Evolutionary conservation across 2,113 vertebrate species (phyloP), one percentile per base, ranked within the genome.

Genomic region (Calyptommatus sinebrachiatus): DNA sequence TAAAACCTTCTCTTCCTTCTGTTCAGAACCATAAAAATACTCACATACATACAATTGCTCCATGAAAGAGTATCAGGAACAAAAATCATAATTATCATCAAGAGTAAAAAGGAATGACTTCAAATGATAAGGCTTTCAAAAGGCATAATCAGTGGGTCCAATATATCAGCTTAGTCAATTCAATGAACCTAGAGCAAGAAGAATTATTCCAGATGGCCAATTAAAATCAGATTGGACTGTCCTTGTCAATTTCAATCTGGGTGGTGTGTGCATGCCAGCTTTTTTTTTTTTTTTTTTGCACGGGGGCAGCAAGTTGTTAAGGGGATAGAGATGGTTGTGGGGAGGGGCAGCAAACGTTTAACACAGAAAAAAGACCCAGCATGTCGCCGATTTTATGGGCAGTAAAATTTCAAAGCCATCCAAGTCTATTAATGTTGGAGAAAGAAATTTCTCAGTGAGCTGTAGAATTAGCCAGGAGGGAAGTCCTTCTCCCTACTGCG

Each of bases 341-440:
- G 63, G 71, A 73, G 84, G 45, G 76, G 73, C 76, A 73, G 86
- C 83, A 83, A 83, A 83, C 71, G 74, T 80, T 94, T 90, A 92
- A 91, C 93, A 41, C 60, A 76, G 78, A 78, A 85, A 85, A 87
- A 87, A 87, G 85, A 88, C 91, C 92, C 94, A 93, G 94, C 92
- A 86, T 91, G 92, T 94, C 88, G 93, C 94, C 95, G 95, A 96
- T 96, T 97, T 98, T 96, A 96, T 96, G 96, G 96, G 94, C 96
- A 96, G 96, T 97, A 97, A 97, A 96, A 96, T 96, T 96, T 97
- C 96, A 97, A 97, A 97, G 96, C 95, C 87, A 91, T 93, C 90
- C 92, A 93, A 95, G 95, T 97, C 95, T 94, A 96, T 97, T 96
- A 97, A 96, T 85, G 96, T 92, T 85, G 69, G 84, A 89, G 91